These are phyloP conservation scores for Crax fasciolata DNA, from an alignment of 2,797 vertebrate genomes.

Conservation along the genomic window DNA sequence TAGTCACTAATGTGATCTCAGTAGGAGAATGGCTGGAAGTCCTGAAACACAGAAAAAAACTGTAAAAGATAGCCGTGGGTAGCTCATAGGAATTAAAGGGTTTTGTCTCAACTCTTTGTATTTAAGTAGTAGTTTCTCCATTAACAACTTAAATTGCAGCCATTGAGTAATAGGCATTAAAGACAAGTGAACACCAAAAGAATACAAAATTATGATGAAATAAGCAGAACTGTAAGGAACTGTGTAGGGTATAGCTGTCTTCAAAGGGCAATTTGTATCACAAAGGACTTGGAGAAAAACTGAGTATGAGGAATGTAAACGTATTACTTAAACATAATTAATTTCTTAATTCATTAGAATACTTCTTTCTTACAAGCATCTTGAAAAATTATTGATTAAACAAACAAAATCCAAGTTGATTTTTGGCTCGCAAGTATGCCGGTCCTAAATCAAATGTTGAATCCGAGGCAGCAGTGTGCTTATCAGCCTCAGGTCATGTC, in stretches of 20 bases:
- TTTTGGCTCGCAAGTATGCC: slow-evolving; percentile 30
- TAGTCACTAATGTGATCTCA: not conserved
- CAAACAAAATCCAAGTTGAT: slow-evolving; percentile 58
- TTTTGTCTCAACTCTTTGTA: not conserved
- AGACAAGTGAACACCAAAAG: slow-evolving; percentile 22
- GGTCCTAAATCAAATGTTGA: slow-evolving; percentile 62
- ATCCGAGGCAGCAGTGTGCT: slow-evolving; percentile 59
- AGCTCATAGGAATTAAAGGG: not conserved
- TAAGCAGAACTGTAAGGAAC: not conserved
- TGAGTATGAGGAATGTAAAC: slow-evolving; percentile 28
- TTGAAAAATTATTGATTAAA: slow-evolving; percentile 75
- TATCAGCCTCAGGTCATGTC: slow-evolving; percentile 74
- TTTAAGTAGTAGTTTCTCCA: not conserved
- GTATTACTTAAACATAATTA: slow-evolving; percentile 58
- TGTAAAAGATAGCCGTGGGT: fast-evolving
- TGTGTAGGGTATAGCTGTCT: not conserved
- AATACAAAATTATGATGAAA: not conserved
- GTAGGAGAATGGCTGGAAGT: not conserved
- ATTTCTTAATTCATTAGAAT: slow-evolving; percentile 66
- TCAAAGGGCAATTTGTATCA: slow-evolving; percentile 21
- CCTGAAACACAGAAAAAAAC: not conserved
- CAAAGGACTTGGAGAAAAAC: slow-evolving; percentile 9
- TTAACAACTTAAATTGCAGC: not conserved
- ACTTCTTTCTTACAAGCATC: slow-evolving; percentile 39
- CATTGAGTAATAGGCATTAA: not conserved